These are phyloP conservation scores for Heliconius eleuchia DNA, from an alignment of 1,140 invertebrate species.

Conservation along the genomic window DNA sequence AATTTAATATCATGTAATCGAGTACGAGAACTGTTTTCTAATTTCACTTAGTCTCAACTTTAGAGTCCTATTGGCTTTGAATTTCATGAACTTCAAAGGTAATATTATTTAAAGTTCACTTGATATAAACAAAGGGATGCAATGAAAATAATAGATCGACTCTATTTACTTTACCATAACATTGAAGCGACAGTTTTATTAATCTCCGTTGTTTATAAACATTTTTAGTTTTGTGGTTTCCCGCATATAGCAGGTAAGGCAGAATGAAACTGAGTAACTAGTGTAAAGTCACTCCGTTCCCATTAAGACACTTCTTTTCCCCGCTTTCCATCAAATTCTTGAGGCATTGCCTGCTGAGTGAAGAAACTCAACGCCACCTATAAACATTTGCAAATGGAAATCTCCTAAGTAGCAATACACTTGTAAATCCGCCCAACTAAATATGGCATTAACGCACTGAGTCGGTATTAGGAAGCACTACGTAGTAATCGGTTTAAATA, in stretches of 20 bases:
- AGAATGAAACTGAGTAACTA: no score
- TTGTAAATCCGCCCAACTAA: slow-evolving; percentile 1
- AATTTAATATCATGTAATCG: slow-evolving; percentile 8
- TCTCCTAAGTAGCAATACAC: slow-evolving; percentile 2
- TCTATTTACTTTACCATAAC: not conserved
- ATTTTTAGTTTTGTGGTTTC: no score
- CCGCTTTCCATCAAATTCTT: no score
- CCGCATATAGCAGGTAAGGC: no score
- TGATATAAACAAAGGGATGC: not conserved
- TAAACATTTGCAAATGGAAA: not conserved
- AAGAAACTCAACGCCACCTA: no score
- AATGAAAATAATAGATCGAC: not conserved
- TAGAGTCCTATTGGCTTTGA: no score
- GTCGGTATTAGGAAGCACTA: slow-evolving; percentile 1
- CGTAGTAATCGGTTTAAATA: slow-evolving; percentile 2
- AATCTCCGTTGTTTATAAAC: not conserved
- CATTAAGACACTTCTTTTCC: no score
- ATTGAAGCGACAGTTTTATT: not conserved
- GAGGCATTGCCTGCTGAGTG: no score
- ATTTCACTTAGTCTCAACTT: not conserved
- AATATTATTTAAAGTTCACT: not conserved
- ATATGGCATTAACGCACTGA: slow-evolving; percentile 8
- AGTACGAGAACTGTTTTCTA: slow-evolving; percentile 8
- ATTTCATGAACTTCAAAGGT: not conserved
- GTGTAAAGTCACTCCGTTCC: no score